phyloP scores from a whole-genome alignment of 2,888 invertebrate genomes.

The Loripinus fragilis region DNA sequence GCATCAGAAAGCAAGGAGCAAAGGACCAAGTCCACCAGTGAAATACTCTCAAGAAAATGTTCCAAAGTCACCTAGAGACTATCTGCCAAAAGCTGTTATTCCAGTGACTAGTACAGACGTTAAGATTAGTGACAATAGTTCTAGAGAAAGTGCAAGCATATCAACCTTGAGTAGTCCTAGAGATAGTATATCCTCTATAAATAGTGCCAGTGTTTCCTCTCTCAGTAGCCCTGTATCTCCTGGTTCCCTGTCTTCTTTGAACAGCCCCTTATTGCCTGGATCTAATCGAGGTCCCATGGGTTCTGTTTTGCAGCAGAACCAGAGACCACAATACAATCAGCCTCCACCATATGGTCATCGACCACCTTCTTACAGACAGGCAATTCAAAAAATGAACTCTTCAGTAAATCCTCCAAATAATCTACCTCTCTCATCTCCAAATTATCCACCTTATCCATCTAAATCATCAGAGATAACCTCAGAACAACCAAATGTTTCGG shows the following conservation, averaged over 20 bases:
- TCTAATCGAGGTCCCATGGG: background rate
- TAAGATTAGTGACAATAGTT: background rate
- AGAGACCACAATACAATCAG: background rate
- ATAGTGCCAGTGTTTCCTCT: constrained; percentile 9
- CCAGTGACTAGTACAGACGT: background rate
- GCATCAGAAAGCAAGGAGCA: background rate
- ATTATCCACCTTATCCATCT: background rate
- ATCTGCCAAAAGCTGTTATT: background rate
- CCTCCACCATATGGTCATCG: background rate
- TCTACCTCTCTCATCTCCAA: constrained; percentile 15
- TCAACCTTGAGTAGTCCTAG: constrained; percentile 5
- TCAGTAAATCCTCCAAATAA: background rate
- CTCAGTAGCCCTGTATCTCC: constrained; percentile 5
- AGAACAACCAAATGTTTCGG: no score
- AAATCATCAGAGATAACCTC: background rate
- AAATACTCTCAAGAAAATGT: constrained; percentile 10
- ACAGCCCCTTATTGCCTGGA: background rate
- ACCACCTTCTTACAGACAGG: constrained; percentile 1
- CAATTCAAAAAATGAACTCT: background rate
- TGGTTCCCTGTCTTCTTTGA: background rate
- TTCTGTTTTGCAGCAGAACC: background rate
- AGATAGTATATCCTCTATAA: constrained; percentile 2
- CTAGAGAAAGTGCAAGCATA: background rate
- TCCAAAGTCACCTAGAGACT: constrained; percentile 9
- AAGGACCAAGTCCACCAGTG: constrained; percentile 5